Conservation (phyloP, 2,113 vertebrate genomes). For the Rhea pennata region DNA sequence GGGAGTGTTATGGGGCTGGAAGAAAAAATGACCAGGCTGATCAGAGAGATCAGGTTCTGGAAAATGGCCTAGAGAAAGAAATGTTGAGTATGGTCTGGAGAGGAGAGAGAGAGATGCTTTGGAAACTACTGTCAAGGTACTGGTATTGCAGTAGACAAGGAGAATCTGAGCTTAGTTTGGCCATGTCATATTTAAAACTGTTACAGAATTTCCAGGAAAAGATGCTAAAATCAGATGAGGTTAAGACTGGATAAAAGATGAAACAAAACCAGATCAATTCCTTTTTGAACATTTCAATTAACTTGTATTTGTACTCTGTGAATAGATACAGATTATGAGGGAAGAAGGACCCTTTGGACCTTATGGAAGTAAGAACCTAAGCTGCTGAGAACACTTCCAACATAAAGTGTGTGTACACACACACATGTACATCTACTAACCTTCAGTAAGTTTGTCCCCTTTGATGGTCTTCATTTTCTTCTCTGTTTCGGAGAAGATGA, state of each 20-base stretch:
- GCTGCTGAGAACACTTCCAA: neutral
- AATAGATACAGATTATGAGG: neutral
- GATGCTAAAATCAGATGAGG: neutral
- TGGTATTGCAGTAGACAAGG: neutral
- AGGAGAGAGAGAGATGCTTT: neutral
- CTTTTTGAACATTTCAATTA: neutral
- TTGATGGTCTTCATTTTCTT: neutral
- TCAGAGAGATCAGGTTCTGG: neutral
- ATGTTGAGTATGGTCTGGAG: neutral
- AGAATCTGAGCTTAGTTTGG: neutral
- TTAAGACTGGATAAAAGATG: neutral
- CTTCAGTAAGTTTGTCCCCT: neutral
- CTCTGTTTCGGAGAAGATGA: neutral
- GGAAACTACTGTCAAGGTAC: neutral
- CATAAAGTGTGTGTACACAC: neutral
- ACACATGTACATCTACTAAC: fast-evolving
- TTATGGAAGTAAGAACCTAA: neutral
- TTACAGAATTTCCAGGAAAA: neutral
- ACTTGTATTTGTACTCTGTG: neutral
- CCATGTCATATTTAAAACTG: neutral
- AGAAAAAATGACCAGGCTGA: neutral
- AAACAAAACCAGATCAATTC: neutral
- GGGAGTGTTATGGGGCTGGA: neutral
- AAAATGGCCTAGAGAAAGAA: neutral
- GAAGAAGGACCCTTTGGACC: neutral